Base-by-base conservation (phyloP, 2,888 invertebrate genomes). In the Amblyjoppa proteus region DNA sequence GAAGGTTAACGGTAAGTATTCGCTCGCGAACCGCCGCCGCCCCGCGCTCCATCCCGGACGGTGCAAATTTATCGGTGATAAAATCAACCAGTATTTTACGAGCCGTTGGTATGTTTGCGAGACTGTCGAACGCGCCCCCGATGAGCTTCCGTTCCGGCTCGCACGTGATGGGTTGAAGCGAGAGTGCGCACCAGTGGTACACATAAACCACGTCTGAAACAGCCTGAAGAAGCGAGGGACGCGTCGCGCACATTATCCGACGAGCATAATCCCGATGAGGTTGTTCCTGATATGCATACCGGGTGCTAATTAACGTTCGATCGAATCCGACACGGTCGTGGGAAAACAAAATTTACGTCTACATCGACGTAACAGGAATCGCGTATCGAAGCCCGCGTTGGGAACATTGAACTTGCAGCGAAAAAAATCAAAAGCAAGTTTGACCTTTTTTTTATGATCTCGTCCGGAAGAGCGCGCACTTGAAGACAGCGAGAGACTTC, bases 11-110 rank as follows among this genome's bases (percentile, higher is more conserved):
- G 28, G 51, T 71, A 73, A 68, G 71, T 80, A 74, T 73, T 77
- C 71, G 76, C 61, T 70, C 80, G 66, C 61, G 69, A 49, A 73
- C 66, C 73, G 83, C 66, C 64, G 45, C 69, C 56, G 41, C 58
- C 70, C 56, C 64, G 87, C 76, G 75, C 84, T 73, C 83, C 83
- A 81, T 87, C 80, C 82, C 75, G 84, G 85, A 85, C 86, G 88
- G 89, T 88, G 90, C 87, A 91, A 92, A 92, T 92, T 92, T 92
- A 92, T 90, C 91, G 90, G 90, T 89, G 89, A 92, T 92, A 92
- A 92, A 92, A 92, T 91, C 91, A 91, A 89, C 89, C 89, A 90
- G 90, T 88, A 90, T 90, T 92, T 91, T 92, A 92, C 89, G 90
- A 87, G 89, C 89, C 87, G 86, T 90, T 89, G 89, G 88, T 91